Base-by-base conservation (phyloP, 2,797 vertebrate species). In the Remorina albescens region DNA sequence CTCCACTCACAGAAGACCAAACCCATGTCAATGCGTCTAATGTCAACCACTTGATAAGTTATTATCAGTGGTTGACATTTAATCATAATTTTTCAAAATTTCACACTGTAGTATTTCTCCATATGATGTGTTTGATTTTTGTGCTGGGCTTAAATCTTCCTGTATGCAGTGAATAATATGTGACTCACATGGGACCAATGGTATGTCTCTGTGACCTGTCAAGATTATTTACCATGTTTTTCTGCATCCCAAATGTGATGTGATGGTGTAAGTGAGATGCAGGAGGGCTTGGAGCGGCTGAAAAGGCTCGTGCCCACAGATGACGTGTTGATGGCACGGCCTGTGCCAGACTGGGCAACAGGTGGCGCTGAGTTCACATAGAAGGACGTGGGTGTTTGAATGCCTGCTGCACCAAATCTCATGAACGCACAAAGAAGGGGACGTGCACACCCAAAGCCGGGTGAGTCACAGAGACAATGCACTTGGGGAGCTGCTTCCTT, bases 311-410 rank as follows among this genome's bases (percentile, higher is more conserved):
- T 81, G 76, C 79, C 71, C 81, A 86, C 88, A 88, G 78, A 89
- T 89, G 89, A 91, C 59, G 74, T 80, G 81, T 76, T 62, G 75
- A 79, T 83, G 85, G 82, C 83, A 82, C 49, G 65, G 84, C 78
- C 85, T 85, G 79, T 79, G 84, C 80, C 93, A 94, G 90, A 89
- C 90, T 82, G 89, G 86, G 86, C 84, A 57, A 94, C 95, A 95
- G 94, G 93, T 95, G 94, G 94, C 79, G 73, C 88, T 85, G 83
- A 87, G 90, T 92, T 93, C 88, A 91, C 86, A 62, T 92, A 93
- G 92, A 87, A 86, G 89, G 87, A 63, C 83, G 93, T 94, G 93
- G 93, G 94, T 93, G 92, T 91, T 74, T 39, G 82, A 83, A 74
- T 81, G n/a, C 84, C 88, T 85, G 83, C 86, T 86, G 86, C 86